Evolutionary conservation across 2,888 invertebrate species (phyloP).

Genomic region (Tenthredo scrophulariae): DNA sequence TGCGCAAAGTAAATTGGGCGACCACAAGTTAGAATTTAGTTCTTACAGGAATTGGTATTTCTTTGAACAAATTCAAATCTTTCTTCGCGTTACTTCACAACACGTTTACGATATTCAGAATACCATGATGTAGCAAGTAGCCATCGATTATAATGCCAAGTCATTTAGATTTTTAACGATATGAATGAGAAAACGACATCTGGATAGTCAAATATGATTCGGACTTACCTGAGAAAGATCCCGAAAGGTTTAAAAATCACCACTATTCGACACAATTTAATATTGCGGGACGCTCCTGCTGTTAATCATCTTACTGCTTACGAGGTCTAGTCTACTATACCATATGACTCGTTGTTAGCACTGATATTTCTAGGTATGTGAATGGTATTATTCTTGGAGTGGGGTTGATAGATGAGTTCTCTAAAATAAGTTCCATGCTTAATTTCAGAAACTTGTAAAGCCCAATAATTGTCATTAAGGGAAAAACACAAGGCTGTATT

Average conservation of each 20-base stretch:
- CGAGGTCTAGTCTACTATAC: conserved; percentile 14
- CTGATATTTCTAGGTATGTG: conserved; percentile 7
- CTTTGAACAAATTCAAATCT: background rate
- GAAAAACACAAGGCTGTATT: background rate
- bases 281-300: background rate
- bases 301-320: conserved; percentile 4
- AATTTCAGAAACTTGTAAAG: background rate
- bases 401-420: conserved; percentile 25
- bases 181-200: background rate
- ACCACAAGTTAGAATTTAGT: conserved; percentile 4
- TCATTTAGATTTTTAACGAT: background rate
- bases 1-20: background rate
- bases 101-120: background rate
- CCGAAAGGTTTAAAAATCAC: background rate
- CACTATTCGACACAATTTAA: conserved; percentile 7
- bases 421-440: background rate
- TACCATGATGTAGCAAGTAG: background rate
- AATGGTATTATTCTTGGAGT: background rate
- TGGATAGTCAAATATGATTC: background rate
- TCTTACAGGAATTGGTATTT: conserved; percentile 10
- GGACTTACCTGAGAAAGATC: background rate
- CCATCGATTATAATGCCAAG: background rate
- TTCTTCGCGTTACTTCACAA: background rate
- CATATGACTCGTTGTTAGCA: conserved; percentile 22
- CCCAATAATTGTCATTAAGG: background rate